These are phyloP conservation scores for Lithophane leautieri DNA, from an alignment of 2,888 invertebrate species.

Conservation along the genomic window DNA sequence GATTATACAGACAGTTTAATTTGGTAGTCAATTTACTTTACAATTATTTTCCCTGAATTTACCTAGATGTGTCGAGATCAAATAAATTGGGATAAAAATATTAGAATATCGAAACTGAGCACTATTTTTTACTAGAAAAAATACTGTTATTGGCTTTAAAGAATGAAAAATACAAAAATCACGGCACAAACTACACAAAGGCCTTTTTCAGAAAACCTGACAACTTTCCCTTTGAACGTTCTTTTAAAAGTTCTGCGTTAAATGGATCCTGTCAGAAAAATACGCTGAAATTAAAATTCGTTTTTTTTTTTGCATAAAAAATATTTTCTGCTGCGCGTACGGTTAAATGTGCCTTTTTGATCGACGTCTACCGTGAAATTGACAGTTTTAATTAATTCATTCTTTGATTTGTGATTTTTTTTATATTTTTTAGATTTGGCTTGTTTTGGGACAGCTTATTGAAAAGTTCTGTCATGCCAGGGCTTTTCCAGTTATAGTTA, in stretches of 20 bases:
- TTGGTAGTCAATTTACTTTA: no score
- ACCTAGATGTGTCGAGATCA: neutral
- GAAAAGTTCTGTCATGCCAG: neutral
- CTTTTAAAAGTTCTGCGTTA: neutral
- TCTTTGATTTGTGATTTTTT: neutral
- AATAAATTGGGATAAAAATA: neutral
- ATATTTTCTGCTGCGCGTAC: no score
- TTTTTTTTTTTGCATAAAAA: neutral
- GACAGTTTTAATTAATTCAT: neutral
- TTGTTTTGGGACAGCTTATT: neutral
- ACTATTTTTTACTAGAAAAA: neutral
- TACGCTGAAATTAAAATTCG: neutral
- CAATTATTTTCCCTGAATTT: no score
- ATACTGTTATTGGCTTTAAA: no score
- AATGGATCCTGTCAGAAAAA: constrained; percentile 8
- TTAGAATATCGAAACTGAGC: neutral
- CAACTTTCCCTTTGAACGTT: neutral
- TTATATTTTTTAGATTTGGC: neutral
- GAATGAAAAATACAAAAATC: neutral
- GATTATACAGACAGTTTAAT: no score
- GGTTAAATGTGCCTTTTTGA: neutral
- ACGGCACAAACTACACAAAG: neutral
- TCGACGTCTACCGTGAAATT: neutral
- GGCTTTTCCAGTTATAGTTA: neutral
- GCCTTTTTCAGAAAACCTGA: neutral